Conservation (phyloP, 2,888 invertebrate species). For the Papilio elwesi region DNA sequence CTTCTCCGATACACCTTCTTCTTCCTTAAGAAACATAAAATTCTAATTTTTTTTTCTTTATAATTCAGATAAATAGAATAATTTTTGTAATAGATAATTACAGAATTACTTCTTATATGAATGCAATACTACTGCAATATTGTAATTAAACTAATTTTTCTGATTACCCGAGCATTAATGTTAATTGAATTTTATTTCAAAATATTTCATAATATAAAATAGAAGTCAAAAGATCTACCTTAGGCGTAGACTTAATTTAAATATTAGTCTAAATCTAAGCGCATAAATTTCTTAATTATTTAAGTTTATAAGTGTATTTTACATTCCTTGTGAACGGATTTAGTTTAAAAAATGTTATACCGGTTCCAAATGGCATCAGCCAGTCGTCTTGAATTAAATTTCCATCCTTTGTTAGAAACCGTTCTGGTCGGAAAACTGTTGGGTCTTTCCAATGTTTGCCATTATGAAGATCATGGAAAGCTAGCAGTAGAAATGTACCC, state of each 20-base stretch:
- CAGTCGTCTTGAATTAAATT: constrained; percentile 75
- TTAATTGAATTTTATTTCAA: no score
- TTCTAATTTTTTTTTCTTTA: constrained; percentile 2
- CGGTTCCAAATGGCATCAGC: constrained; percentile 78
- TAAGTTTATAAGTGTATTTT: no score
- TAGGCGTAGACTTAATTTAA: no score
- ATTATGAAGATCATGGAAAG: constrained; percentile 85
- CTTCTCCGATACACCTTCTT: constrained; percentile 92
- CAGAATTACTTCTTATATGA: no score
- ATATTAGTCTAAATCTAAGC: no score
- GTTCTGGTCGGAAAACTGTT: constrained; percentile 84
- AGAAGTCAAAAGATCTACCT: no score
- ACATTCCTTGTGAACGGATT: background rate
- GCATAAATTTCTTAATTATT: no score
- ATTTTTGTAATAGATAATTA: no score
- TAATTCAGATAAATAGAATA: background rate
- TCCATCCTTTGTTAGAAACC: constrained; percentile 85
- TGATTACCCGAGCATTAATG: no score
- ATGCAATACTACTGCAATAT: no score
- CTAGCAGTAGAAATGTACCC: constrained; percentile 85
- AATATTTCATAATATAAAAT: no score
- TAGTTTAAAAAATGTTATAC: constrained; percentile 60
- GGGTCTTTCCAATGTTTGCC: constrained; percentile 86
- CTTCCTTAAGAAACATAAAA: constrained; percentile 79
- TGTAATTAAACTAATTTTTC: no score